Percentiles rank a stretch among this genome's conserved stretches.
Evolutionary conservation across 2,888 invertebrate genomes (phyloP).

Genomic region (Lasioglossum oenotherae): DNA sequence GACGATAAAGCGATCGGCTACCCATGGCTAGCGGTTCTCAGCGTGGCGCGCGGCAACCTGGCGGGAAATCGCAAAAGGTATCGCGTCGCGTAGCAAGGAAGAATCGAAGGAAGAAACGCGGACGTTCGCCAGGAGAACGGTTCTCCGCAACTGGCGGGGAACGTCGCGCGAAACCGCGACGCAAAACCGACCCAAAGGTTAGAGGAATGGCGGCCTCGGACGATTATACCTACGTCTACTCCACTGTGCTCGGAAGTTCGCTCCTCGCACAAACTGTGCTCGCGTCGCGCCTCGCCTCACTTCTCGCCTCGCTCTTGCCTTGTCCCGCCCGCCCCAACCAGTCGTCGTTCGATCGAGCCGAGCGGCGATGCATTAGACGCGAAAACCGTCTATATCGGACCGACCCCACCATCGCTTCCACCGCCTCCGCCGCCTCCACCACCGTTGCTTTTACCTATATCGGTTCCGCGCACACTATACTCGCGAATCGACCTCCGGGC

Average conservation of each 20-base stretch:
- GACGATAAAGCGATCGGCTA: background rate
- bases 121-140: constrained; percentile 37
- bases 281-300: background rate
- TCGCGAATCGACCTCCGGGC: constrained; percentile 13
- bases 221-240: constrained; percentile 51
- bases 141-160: constrained; percentile 66
- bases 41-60: background rate
- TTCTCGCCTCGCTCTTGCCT: background rate
- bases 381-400: constrained; percentile 18
- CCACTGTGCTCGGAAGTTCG: constrained; percentile 62
- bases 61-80: background rate
- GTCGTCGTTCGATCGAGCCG: constrained; percentile 34
- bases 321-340: background rate
- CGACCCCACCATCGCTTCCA: background rate
- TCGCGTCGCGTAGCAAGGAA: background rate
- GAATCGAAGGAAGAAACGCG: constrained; percentile 26
- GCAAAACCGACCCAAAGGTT: constrained; percentile 73
- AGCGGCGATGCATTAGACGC: constrained; percentile 14
- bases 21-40: background rate
- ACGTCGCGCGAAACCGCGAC: constrained; percentile 64
- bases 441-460: constrained; percentile 9
- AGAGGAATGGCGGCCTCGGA: constrained; percentile 62
- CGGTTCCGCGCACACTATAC: constrained; percentile 7
- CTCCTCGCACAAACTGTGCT: constrained; percentile 28
- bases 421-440: background rate